Base-by-base conservation (phyloP, 2,113 vertebrate species). In the Phylloscopus whistleri region DNA sequence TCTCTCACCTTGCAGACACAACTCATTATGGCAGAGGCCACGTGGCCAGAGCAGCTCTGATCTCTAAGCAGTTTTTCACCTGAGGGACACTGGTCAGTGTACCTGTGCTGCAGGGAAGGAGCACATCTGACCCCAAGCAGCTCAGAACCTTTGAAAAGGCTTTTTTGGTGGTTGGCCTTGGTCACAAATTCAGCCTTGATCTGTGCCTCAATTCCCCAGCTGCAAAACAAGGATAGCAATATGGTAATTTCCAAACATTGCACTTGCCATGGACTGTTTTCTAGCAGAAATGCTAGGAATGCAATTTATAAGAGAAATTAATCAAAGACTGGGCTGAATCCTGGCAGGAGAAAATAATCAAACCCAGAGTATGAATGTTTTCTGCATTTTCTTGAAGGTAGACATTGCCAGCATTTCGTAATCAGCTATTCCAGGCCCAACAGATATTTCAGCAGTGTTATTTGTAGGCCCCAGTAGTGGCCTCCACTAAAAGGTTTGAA, bases 271-370 rank as follows among this genome's bases (percentile, higher is more conserved):
- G 81, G 90, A 67, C 94, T 84, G 58, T 86, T 95, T 91, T 84
- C 56, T 60, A 68, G 83, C 88, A 89, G 81, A 94, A 95, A 93
- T 43, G 74, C 78, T 66, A 58, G 70, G 84, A 89, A 87, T 91
- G 87, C 81, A 80, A 44, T 96, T 95, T 92, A 10, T 82, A 90
- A 84, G 77, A 75, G 77, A 89, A 90, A 93, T 94, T 95, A 89
- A 90, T 97, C 92, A 93, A 92, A 90, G 79, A 72, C 76, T 52
- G n/a, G 53, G 87, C 69, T 92, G 86, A 81, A 87, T 90, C 74
- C 80, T 93, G 77, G 79, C 86, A 26, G 66, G 60, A 24, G 20
- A 77, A 84, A 93, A 93, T 81, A 84, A 76, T 95, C 88, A 90
- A 85, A 66, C 62, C 21, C 76, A 67, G 90, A 82, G 15, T 78